phyloP scores from a whole-genome alignment of 2,888 invertebrate species.

The Dilophus febrilis region DNA sequence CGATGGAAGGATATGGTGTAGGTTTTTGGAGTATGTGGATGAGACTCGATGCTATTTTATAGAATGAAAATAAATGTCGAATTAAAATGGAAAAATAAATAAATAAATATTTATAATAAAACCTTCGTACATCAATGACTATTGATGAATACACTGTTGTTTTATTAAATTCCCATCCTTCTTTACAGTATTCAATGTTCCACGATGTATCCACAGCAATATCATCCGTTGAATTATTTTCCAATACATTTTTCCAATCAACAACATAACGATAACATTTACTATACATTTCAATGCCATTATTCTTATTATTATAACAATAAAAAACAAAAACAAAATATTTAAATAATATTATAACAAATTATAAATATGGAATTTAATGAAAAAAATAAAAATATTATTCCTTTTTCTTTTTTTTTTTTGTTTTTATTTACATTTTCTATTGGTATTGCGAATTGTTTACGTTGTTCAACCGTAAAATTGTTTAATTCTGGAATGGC shows the following conservation, averaged over 20 bases:
- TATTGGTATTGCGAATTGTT: slow-evolving; percentile 46
- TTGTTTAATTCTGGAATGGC: slow-evolving; percentile 45
- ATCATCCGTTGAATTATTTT: slow-evolving; percentile 12
- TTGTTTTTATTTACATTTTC: slow-evolving; percentile 1
- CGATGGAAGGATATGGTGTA: neutral
- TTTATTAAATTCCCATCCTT: slow-evolving; percentile 67
- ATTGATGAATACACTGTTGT: slow-evolving; percentile 54
- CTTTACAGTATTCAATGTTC: slow-evolving; percentile 47
- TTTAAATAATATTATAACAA: neutral
- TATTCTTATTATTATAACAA: slow-evolving; percentile 14
- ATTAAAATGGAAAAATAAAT: slow-evolving; percentile 1
- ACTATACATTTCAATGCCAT: slow-evolving; percentile 36
- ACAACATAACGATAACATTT: slow-evolving; percentile 56
- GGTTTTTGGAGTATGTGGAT: neutral
- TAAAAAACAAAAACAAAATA: slow-evolving; percentile 1
- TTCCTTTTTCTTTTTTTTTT: no score
- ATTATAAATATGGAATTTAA: slow-evolving; percentile 1
- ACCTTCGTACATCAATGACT: slow-evolving; percentile 57
- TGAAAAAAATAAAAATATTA: slow-evolving; percentile 1
- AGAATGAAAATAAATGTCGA: no score
- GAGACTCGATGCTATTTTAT: neutral
- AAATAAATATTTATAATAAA: slow-evolving; percentile 4
- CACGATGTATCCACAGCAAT: slow-evolving; percentile 36
- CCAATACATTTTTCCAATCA: slow-evolving; percentile 46
- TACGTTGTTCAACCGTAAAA: slow-evolving; percentile 39